Evolutionary conservation across 2,797 vertebrate species (phyloP).

Genomic region (Meriones psammophilus): DNA sequence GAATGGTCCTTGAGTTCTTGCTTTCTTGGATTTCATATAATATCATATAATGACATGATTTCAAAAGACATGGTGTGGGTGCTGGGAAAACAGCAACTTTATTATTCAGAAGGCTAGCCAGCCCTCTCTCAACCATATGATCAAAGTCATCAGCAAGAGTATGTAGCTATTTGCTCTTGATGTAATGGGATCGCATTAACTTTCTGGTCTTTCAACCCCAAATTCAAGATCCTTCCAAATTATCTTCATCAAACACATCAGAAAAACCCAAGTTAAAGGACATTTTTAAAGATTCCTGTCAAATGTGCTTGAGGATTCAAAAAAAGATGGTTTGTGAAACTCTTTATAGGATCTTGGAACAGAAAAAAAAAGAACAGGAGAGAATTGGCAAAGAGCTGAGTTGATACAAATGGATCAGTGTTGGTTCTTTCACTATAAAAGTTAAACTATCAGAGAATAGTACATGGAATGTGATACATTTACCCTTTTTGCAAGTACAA

Average conservation of each 20-base stretch:
- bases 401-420: background rate
- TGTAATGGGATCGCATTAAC: background rate
- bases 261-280: background rate
- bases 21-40: background rate
- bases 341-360: background rate
- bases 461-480: too few relatives aligned
- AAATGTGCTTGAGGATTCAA: background rate
- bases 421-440: background rate
- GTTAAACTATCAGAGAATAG: background rate
- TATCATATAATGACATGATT: background rate
- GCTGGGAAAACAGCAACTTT: too few relatives aligned
- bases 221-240: background rate
- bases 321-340: background rate
- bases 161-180: background rate
- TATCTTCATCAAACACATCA: background rate
- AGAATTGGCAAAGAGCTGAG: background rate
- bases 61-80: background rate
- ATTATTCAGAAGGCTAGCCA: background rate
- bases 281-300: background rate
- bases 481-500: background rate
- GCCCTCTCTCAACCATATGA: background rate
- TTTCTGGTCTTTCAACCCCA: background rate
- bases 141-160: background rate
- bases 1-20: background rate
- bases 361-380: background rate